Evolutionary conservation across 2,888 invertebrate species (phyloP), one percentile per base, ranked within the genome.

Genomic region (Nycteola revayana): DNA sequence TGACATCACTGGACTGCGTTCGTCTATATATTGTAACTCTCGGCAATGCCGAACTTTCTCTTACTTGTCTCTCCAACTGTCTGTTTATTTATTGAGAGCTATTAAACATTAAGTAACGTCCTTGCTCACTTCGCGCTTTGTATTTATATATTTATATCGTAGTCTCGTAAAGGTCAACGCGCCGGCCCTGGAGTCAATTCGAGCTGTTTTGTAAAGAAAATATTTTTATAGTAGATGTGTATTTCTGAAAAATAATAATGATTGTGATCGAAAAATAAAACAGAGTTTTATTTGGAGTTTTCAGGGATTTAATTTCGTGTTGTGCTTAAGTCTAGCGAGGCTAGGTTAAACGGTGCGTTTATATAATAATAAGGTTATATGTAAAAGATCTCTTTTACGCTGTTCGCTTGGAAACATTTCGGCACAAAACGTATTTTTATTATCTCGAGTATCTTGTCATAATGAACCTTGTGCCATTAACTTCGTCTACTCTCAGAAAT

Each of bases 211-310:
- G 59, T 57, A 72, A 74, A 71, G 66, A 68, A 50, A 69, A 75
- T 82, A 82, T 85, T 84, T 84, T 85, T 86, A 75, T 78, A 77
- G 64, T 75, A 67, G 63, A 71, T 66, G 66, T 85, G 79, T 85
- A 86, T 75, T 75, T 67, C 73, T 59, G 72, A 72, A 66, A 65
- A 76, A 77, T 78, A 80, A 81, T 79, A 80, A 81, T 80, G 73
- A 75, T 82, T 85, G 86, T 87, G 84, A 86, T 86, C 67, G 75
- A 57, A 67, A 33, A 82, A 85, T 86, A 84, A 87, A 87, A 87
- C 86, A 82, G 83, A 88, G 86, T 88, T 88, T 88, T 86, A 87
- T 87, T 87, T 87, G 74, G 73, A 78, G 78, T 80, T 85, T 85
- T 86, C 79, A 81, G 79, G 82, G 75, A 79, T 74, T 71, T 66